Base-by-base conservation (phyloP, 1,140 invertebrate genomes). In the Drosophila sulfurigaster region DNA sequence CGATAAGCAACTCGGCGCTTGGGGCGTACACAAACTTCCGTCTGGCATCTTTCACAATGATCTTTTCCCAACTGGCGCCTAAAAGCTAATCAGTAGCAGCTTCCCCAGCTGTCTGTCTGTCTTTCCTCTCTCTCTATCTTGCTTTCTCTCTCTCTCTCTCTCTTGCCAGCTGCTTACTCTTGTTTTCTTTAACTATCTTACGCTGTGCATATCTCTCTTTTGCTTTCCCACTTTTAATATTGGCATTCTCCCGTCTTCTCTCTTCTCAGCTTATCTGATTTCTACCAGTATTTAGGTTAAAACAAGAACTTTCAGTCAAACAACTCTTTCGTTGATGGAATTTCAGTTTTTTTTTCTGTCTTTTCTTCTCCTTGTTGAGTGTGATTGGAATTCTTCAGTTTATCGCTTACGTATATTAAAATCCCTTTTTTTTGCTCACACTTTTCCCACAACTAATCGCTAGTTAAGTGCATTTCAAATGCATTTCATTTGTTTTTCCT, bases 1-100 rank as follows among this genome's bases (percentile, higher is more conserved):
- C 32, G 65, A 75, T 75, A 75, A 75, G 69, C 43, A 25, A 25
- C 16, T 32, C 32, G 58, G 48, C 67, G 67, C 57, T 69, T 51
- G 32, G 46, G 46, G 20, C 57, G 57, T 69, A 60, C 35, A 62
- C 69, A 51, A 64, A 73, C 71, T 58, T 57, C 45, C 41, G 65
- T 68, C 65, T 59, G 38, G n/a, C 45, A 28, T 43, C 28, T 68
- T 51, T 45, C 28, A 1, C 15, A 65, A 54, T 38, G 52, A 35
- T 56, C 49, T 68, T 25, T 38, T 35, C 52, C 52, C 57, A 69
- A 52, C 56, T 68, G 71, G 71, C 71, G 65, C 64, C 71, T 59
- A 68, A 48, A 48, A 69, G 57, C 71, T 74, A 69, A 68, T 74
- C 71, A 60, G 48, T 41, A 49, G 62, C 35, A 38, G 49, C 20